These are phyloP conservation scores for Ptilorrhoa leucosticta DNA, from an alignment of 2,113 vertebrate genomes.

Conservation along the genomic window DNA sequence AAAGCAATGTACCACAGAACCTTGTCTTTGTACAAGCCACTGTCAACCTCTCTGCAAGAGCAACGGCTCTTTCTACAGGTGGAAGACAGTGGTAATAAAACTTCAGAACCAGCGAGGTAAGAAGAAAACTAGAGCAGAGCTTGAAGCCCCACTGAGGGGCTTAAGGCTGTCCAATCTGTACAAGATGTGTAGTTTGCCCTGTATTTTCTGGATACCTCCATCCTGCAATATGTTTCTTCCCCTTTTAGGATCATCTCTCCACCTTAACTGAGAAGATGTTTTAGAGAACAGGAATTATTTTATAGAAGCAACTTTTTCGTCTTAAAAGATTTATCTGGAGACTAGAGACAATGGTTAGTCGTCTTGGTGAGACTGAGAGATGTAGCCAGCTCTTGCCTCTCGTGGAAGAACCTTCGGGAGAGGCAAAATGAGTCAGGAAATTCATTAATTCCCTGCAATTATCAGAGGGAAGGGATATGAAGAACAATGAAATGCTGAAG, in stretches of 20 bases:
- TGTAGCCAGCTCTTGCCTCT: neutral
- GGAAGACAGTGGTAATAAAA: neutral
- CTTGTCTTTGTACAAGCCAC: neutral
- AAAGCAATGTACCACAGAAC: neutral
- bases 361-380: neutral
- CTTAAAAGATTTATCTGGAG: neutral
- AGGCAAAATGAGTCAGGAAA: neutral
- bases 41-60: neutral
- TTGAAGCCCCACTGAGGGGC: neutral
- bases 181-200: neutral
- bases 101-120: neutral
- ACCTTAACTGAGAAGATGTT: neutral
- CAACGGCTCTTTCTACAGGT: neutral
- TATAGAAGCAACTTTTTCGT: neutral
- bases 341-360: neutral
- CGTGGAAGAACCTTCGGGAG: neutral
- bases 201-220: neutral
- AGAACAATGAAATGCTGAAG: neutral
- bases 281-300: neutral
- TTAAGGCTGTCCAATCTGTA: neutral
- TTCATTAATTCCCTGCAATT: neutral
- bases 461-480: neutral
- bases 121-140: neutral
- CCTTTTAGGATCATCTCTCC: neutral
- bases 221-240: neutral